A percentile compares a stretch with the other conserved stretches of the same genome.
Evolutionary conservation across 2,888 invertebrate species (phyloP).

Genomic region (Orchestes rusci): DNA sequence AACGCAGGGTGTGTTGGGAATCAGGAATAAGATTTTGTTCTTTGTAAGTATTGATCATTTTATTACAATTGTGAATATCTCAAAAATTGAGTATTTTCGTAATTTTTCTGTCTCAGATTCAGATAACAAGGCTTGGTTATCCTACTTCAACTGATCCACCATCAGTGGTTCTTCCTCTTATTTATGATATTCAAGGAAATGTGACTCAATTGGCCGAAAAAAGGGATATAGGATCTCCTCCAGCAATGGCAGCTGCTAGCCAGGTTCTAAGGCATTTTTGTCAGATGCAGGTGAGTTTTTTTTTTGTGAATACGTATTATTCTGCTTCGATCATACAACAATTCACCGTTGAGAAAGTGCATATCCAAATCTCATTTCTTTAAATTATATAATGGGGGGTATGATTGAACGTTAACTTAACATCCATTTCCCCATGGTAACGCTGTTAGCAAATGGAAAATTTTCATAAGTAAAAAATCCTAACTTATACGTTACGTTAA

Average conservation of each 20-base stretch:
- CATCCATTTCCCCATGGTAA: too few species aligned
- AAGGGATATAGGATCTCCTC: conserved; percentile 57
- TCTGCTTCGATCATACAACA: too few species aligned
- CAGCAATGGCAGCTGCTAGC: conserved; percentile 56
- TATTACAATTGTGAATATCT: not conserved
- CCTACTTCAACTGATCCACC: conserved; percentile 61
- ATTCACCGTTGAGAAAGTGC: too few species aligned
- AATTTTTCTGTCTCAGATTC: conserved; percentile 49
- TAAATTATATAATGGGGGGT: too few species aligned
- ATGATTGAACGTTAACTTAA: too few species aligned
- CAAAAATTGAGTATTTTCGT: not conserved
- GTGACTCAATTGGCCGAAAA: conserved; percentile 81
- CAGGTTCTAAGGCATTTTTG: conserved; percentile 63
- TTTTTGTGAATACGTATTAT: too few species aligned
- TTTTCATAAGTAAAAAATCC: too few species aligned
- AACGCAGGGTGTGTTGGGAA: conserved; percentile 77
- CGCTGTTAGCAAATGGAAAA: too few species aligned
- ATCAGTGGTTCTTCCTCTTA: conserved; percentile 76
- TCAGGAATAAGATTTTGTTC: conserved; percentile 82
- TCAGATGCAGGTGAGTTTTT: conserved; percentile 62
- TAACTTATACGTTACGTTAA: too few species aligned
- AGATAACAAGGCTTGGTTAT: conserved; percentile 61
- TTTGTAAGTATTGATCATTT: conserved; percentile 60
- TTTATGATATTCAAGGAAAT: conserved; percentile 84
- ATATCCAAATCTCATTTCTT: too few species aligned